A percentile compares a stretch with the other conserved stretches of the same genome.
These are phyloP conservation scores for Lerista edwardsae DNA, from an alignment of 2,797 vertebrate genomes.

Conservation along the genomic window DNA sequence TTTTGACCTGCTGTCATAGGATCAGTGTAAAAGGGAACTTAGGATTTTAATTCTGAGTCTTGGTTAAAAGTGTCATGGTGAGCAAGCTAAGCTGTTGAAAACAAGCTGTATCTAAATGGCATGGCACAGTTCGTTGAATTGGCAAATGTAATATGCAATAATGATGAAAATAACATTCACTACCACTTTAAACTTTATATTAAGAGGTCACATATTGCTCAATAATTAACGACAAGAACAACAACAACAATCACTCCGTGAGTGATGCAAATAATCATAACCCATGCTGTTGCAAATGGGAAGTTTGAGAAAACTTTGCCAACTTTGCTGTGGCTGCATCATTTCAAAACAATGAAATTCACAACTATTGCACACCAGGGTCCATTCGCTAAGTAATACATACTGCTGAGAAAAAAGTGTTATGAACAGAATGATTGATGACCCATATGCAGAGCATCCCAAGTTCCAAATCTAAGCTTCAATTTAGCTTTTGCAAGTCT, in stretches of 20 bases:
- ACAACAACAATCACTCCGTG: not conserved
- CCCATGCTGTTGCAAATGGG: constrained; percentile 40
- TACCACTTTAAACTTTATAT: not conserved
- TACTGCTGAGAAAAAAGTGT: constrained; percentile 21
- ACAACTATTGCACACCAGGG: constrained; percentile 23
- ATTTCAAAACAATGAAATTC: constrained; percentile 47
- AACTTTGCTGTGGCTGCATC: constrained; percentile 51
- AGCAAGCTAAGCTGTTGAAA: not conserved
- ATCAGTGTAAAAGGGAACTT: not conserved
- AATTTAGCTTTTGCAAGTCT: constrained; percentile 52
- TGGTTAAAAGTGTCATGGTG: not conserved
- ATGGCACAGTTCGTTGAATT: not conserved
- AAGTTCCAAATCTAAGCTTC: constrained; percentile 47
- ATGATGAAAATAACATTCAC: not conserved
- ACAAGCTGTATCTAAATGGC: not conserved
- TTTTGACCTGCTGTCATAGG: not conserved
- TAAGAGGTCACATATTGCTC: not conserved
- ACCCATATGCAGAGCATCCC: constrained; percentile 18
- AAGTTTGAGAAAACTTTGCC: constrained; percentile 56
- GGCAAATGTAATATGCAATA: not conserved
- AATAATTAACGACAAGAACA: constrained; percentile 7
- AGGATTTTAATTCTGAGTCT: not conserved
- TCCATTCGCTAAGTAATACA: constrained; percentile 10
- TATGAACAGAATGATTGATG: constrained; percentile 25
- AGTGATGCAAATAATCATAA: constrained; percentile 21